A percentile compares a stretch with the other conserved stretches of the same genome.
phyloP scores from a whole-genome alignment of 1,140 invertebrate genomes.

The Sitobion miscanthi region DNA sequence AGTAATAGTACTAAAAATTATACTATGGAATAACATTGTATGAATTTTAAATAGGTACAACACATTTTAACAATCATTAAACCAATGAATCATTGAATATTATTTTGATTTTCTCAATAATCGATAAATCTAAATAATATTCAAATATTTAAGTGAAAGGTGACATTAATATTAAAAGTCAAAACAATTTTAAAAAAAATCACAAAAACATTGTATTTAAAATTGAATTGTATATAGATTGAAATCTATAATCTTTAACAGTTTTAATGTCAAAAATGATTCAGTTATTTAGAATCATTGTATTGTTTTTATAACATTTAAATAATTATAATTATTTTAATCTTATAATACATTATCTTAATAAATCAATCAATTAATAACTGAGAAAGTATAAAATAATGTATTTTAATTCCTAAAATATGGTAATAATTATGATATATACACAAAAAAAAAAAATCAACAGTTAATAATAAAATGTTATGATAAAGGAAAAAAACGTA shows the following conservation, averaged over 20 bases:
- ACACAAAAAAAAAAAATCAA: not conserved
- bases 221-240: not conserved
- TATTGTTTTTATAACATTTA: not conserved
- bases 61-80: too few species aligned
- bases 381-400: not conserved
- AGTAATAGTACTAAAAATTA: too few species aligned
- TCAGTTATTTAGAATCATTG: not conserved
- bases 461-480: not conserved
- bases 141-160: not conserved
- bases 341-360: not conserved
- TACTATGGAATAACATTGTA: too few species aligned
- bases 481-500: not conserved
- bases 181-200: not conserved
- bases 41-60: too few species aligned
- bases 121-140: not conserved
- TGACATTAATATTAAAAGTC: not conserved
- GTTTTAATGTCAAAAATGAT: not conserved
- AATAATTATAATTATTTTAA: not conserved
- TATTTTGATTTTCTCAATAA: not conserved
- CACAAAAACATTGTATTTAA: not conserved
- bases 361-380: not conserved
- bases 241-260: not conserved
- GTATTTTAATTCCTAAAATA: constrained; percentile 12
- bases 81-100: too few species aligned
- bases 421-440: not conserved